Conservation (phyloP, 2,888 invertebrate genomes). For the Sarcophaga carnaria region DNA sequence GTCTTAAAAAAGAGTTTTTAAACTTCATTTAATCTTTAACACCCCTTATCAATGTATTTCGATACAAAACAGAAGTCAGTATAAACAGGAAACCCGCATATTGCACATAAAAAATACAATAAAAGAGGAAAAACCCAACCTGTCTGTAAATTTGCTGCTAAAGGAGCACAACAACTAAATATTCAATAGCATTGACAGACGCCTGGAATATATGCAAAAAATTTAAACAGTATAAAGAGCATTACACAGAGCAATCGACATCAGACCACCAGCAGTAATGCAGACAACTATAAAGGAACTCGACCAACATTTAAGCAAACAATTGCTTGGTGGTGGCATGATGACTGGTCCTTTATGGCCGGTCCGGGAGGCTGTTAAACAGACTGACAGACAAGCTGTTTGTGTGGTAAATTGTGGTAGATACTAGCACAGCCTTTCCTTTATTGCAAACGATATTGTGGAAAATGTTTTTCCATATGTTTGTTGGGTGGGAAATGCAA, state of each 20-base stretch:
- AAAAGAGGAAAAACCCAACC: background rate
- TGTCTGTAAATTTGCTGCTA: conserved; percentile 6
- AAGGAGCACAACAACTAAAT: conserved; percentile 9
- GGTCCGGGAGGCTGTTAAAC: conserved; percentile 19
- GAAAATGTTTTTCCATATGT: background rate
- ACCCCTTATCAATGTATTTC: conserved; percentile 25
- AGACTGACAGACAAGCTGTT: background rate
- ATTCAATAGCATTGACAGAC: background rate
- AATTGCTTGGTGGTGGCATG: conserved; percentile 16
- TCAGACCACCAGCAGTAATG: conserved; percentile 19
- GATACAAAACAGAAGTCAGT: conserved; percentile 21
- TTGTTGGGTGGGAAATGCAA: background rate
- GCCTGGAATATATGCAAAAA: conserved; percentile 5
- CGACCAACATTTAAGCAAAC: conserved; percentile 55
- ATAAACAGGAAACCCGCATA: conserved; percentile 15
- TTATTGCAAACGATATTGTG: conserved; percentile 28
- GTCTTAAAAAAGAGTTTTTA: conserved; percentile 7
- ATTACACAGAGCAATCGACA: conserved; percentile 18
- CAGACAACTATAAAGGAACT: conserved; percentile 1
- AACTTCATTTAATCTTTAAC: conserved; percentile 25
- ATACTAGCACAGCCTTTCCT: conserved; percentile 1
- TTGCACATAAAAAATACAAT: background rate
- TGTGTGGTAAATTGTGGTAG: conserved; percentile 22
- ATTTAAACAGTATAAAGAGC: conserved; percentile 27
- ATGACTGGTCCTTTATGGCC: conserved; percentile 31